Evolutionary conservation across 37 sponge, comb jelly and placozoan species (phyloP), one percentile per base, ranked within the genome.

Genomic region (Mnemiopsis leidyi): DNA sequence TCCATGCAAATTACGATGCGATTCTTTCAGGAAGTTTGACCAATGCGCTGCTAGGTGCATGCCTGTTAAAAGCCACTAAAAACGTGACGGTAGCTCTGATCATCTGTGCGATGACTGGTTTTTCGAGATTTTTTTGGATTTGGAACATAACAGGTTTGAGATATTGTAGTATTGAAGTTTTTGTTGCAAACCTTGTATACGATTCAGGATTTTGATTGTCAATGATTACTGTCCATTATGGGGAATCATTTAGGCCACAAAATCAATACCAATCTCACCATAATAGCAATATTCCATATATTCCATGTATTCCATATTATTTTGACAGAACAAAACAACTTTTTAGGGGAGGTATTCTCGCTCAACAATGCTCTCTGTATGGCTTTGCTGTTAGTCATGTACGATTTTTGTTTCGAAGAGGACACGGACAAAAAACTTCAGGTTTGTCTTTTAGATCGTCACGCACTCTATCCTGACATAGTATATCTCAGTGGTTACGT

Each of bases 281-380:
- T n/a, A n/a, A n/a, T n/a, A n/a, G n/a, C n/a, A n/a, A n/a, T n/a
- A n/a, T n/a, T n/a, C n/a, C n/a, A n/a, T n/a, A n/a, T n/a, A n/a
- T n/a, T n/a, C n/a, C n/a, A n/a, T n/a, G n/a, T n/a, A n/a, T n/a
- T n/a, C n/a, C n/a, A n/a, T n/a, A n/a, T n/a, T n/a, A n/a, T n/a
- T n/a, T n/a, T n/a, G n/a, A n/a, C n/a, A n/a, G n/a, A n/a, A n/a
- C n/a, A n/a, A n/a, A n/a, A n/a, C n/a, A n/a, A n/a, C n/a, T n/a
- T 79, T 29, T 29, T 61, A 85, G 90, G 90, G 7, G 90, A 85
- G 48, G 90, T 85, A n/a, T 85, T 85, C 61, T 38, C 90, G 20
- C 61, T 85, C 24, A 85, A 85, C 29, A 85, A 85, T 85, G 61
- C 61, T 0, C 26, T 85, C 61, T 85, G 90, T 28, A 85, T 85